Conservation (phyloP, 1,140 invertebrate genomes). For the Aphaenogaster floridana region DNA sequence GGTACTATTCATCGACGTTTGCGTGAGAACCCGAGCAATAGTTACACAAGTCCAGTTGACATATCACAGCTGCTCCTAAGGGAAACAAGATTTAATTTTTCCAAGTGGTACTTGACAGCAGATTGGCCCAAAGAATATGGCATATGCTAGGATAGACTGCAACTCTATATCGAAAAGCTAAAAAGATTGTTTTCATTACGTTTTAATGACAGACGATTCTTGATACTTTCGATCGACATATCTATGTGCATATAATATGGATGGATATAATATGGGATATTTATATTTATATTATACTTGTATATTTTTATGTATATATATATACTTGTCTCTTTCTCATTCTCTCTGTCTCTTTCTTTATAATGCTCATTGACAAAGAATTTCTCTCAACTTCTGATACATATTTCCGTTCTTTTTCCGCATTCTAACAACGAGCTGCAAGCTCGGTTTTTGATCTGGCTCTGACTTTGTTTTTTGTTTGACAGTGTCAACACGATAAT, state of each 20-base stretch:
- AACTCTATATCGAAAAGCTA: constrained; percentile 83
- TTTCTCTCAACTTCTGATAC: constrained; percentile 72
- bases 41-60: constrained; percentile 85
- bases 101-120: constrained; percentile 84
- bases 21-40: constrained; percentile 80
- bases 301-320: constrained; percentile 65
- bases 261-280: constrained; percentile 56
- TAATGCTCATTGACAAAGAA: constrained; percentile 70
- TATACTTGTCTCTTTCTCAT: constrained; percentile 63
- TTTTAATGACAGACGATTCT: constrained; percentile 72
- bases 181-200: constrained; percentile 78
- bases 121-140: constrained; percentile 85
- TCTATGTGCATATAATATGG: constrained; percentile 68
- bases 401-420: constrained; percentile 68
- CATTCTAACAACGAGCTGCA: constrained; percentile 76
- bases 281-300: constrained; percentile 63
- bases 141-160: constrained; percentile 84
- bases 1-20: constrained; percentile 77
- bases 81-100: constrained; percentile 84
- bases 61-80: constrained; percentile 85
- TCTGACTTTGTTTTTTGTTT: constrained; percentile 68
- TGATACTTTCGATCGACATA: constrained; percentile 64
- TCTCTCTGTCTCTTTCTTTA: constrained; percentile 73
- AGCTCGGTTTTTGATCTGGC: constrained; percentile 55
- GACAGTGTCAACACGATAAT: constrained; percentile 79